These are phyloP conservation scores for Rachycentron canadum DNA, from an alignment of 2,797 vertebrate genomes.

Conservation along the genomic window DNA sequence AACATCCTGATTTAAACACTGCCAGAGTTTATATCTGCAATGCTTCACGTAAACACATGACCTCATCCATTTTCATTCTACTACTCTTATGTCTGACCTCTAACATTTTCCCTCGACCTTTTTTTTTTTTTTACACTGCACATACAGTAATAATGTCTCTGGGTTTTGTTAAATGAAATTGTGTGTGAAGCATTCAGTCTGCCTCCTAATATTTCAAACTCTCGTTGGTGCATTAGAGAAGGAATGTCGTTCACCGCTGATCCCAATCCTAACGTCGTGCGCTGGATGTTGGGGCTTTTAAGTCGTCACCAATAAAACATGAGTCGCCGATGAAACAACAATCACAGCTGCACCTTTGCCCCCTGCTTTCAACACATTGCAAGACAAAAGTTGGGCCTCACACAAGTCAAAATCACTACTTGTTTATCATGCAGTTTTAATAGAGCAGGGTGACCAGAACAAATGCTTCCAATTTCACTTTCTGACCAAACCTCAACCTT, in stretches of 20 bases:
- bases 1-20: slow-evolving; percentile 56
- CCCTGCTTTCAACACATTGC: slow-evolving; percentile 58
- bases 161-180: slow-evolving; percentile 61
- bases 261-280: slow-evolving; percentile 46
- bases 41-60: slow-evolving; percentile 61
- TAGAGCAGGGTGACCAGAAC: slow-evolving; percentile 13
- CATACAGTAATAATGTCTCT: slow-evolving; percentile 53
- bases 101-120: slow-evolving; percentile 48
- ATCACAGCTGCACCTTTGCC: slow-evolving; percentile 66
- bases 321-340: slow-evolving; percentile 65
- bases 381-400: slow-evolving; percentile 42
- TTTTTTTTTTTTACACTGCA: slow-evolving; percentile 42
- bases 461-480: slow-evolving; percentile 48
- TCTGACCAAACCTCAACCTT: neutral
- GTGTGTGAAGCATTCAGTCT: slow-evolving; percentile 34
- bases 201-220: slow-evolving; percentile 45
- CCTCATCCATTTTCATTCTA: slow-evolving; percentile 39
- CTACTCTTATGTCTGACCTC: slow-evolving; percentile 52
- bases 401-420: slow-evolving; percentile 51
- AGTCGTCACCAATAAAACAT: slow-evolving; percentile 70
- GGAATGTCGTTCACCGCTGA: slow-evolving; percentile 41
- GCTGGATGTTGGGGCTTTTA: slow-evolving; percentile 64
- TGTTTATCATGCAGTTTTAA: slow-evolving; percentile 51
- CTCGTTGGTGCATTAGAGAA: slow-evolving; percentile 40
- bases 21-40: slow-evolving; percentile 38